phyloP scores from a whole-genome alignment of 2,113 vertebrate species.

The Nicator chloris region DNA sequence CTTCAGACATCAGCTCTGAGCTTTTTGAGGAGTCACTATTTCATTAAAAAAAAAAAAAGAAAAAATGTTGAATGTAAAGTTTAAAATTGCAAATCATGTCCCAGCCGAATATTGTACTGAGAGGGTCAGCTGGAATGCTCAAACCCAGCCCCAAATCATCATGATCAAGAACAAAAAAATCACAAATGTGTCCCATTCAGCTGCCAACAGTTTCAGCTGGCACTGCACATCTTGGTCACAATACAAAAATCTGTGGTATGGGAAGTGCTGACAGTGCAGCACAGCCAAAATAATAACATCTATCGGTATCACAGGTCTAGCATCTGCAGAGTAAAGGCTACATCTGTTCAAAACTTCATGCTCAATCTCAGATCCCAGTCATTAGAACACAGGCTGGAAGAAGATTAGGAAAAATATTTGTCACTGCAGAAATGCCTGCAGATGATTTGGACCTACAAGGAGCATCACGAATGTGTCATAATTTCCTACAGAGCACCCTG shows the following conservation, averaged over 20 bases:
- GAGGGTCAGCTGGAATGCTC: not conserved
- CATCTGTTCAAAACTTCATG: not conserved
- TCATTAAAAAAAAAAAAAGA: not conserved
- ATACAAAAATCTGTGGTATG: not conserved
- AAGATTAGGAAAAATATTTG: not conserved
- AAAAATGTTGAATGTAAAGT: not conserved
- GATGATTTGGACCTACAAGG: not conserved
- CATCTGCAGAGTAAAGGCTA: not conserved
- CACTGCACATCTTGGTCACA: not conserved
- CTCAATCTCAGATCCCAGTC: not conserved
- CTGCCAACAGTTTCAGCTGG: constrained; percentile 18
- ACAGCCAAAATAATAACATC: not conserved
- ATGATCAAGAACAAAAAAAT: not conserved
- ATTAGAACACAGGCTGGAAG: not conserved
- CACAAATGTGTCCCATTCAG: not conserved
- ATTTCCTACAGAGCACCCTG: not conserved
- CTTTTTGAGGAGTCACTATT: not conserved
- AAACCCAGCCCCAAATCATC: not conserved
- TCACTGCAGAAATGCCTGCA: not conserved
- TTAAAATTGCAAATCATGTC: not conserved
- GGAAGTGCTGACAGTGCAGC: constrained; percentile 19
- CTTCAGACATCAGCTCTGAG: not conserved
- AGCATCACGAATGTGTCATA: not conserved
- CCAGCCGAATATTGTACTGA: not conserved
- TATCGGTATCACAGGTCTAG: not conserved